Base-by-base conservation (phyloP, 92 coral and sea anemone species). In the Palythoa grandis region DNA sequence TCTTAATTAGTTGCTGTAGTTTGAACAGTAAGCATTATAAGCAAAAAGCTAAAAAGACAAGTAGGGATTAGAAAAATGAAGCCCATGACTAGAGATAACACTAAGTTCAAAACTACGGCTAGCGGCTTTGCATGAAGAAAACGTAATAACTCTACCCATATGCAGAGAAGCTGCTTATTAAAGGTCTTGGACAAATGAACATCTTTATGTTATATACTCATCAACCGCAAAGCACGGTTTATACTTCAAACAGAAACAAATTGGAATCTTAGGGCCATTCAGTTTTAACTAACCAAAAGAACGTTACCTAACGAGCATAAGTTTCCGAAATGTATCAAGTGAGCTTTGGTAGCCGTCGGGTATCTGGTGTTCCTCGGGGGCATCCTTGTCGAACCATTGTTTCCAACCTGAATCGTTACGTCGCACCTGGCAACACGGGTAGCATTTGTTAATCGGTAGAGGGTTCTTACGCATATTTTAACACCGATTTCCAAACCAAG, bases 261-360 rank as follows among this genome's bases (percentile, higher is more conserved):
- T 5, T 43, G 6, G 50, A 8, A 4, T 43, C 50, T 43, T 43
- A 43, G 50, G 50, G 50, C 6, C 9, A 0, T 43, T 43, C 50
- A 1, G 50, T 43, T 29, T 29, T 43, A 8, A 8, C 9, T 5
- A 56, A 56, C 20, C 25, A 63, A n/a, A 63, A n/a, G 1, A 5
- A 4, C 22, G 20, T 63, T 39, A 94, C 98, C 98, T 94, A 63
- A 94, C 95, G 17, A 94, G 94, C 47, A 94, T 83, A 9, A 94
- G 88, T 83, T 94, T 94, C 72, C 98, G 90, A 86, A 90, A 94
- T 20, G 98, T 94, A 83, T 94, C 98, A 70, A 94, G 90, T 17
- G 98, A 94, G 52, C 84, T 94, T 57, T 94, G 93, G 71, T 92
- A 94, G 66, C 98, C 98, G 79, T 94, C 98, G 40, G 98, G 98